Base-by-base conservation (phyloP, 1,140 invertebrate species). In the Oppia nitens region DNA sequence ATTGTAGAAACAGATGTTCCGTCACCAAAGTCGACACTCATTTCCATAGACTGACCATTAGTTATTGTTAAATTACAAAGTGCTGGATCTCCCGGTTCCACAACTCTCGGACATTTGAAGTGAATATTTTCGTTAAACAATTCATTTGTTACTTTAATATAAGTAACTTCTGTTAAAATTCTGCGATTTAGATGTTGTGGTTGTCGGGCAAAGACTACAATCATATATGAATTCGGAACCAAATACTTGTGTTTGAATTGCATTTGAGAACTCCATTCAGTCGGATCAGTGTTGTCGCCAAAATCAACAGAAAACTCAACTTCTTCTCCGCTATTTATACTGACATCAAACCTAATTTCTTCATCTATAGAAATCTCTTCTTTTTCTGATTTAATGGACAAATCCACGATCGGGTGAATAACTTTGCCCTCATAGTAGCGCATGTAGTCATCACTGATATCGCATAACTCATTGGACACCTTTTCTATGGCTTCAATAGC, bases 51-150 rank as follows among this genome's bases (percentile, higher is more conserved):
- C 21, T 59, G 60, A 14, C 65, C 65, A 24, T 48, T 60, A 4
- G 54, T 50, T 3, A 62, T 40, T 0, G 61, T 61, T 4, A 64
- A 48, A 29, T 64, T 64, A 47, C 65, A 66, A n/a, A 53, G 56
- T 3, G 61, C 60, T 27, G 53, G 21, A 32, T 64, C 63, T 45
- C 58, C 62, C 6, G 65, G 65, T 49, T 66, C 64, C n/a, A 66
- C 61, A 17, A 66, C 62, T 23, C 54, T 40, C 23, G 63, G 61
- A 53, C 65, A 66, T 17, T 55, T 55, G 14, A 66, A 65, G 0
- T 32, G 45, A 32, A 66, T 54, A 47, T 58, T 57, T 25, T 61
- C 32, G 47, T 64, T 53, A 40, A 59, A 32, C 25, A 66, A 49
- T 49, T 29, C 57, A 14, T 58, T 55, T 20, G 59, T 57, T n/a